Base-by-base conservation (phyloP, 1,140 invertebrate species). In the Zaprionus inermis region DNA sequence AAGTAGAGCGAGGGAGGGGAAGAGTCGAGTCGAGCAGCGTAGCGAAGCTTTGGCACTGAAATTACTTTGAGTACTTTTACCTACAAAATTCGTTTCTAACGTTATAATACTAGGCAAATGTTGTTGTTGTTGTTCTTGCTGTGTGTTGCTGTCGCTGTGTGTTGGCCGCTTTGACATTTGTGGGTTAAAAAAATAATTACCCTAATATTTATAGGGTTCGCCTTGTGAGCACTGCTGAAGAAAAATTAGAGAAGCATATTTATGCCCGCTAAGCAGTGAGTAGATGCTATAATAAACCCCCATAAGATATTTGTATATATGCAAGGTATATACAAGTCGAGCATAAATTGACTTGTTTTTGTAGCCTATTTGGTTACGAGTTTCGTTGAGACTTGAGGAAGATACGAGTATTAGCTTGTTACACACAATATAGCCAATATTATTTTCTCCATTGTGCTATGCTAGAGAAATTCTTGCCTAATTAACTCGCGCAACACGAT, bases 131-230 rank as follows among this genome's bases (percentile, higher is more conserved):
- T 69, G 44, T 22, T 61, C 10, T 57, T 60, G 36, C 16, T 54
- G 55, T 41, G n/a, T 72, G 69, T 61, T 73, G 41, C 34, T 52
- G 44, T 38, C 72, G 58, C 69, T 58, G 56, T 3, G 24, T 52
- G 12, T 28, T 46, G 72, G 54, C 10, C 63, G 77, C 84, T 84
- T 80, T 88, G 83, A 84, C 83, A 86, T 88, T 86, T 86, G 69
- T 88, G 83, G 76, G 83, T 77, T 86, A 76, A 81, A 68, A 76
- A 80, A 82, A 76, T 66, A 88, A 88, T 80, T 88, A 88, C 56
- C 66, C 72, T 68, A 73, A 70, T 86, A 85, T 78, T 76, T 78
- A 70, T 86, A 78, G 68, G 65, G 44, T 44, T 72, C 59, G 56
- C 36, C 10, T 16, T 59, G 36, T 54, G 24, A 64, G 46, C 58